Conservation (phyloP, 2,797 vertebrate genomes). For the Anas bernieri region DNA sequence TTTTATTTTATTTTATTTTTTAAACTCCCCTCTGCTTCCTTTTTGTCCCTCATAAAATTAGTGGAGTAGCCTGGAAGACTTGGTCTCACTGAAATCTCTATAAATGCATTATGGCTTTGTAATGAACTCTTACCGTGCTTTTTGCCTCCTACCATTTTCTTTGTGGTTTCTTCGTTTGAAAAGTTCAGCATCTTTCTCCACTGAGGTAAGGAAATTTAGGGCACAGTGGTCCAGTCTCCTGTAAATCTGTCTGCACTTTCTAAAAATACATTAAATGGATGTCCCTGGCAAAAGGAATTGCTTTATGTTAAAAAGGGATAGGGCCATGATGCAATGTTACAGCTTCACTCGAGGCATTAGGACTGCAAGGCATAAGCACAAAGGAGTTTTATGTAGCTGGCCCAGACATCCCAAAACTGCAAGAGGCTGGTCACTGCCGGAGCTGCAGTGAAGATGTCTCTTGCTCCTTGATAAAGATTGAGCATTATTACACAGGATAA, state of each 20-base stretch:
- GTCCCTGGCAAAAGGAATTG: neutral
- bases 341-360: neutral
- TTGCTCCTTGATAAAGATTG: neutral
- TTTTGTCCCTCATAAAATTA: neutral
- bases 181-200: neutral
- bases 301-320: neutral
- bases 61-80: neutral
- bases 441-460: neutral
- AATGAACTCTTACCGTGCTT: neutral
- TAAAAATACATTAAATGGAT: conserved; percentile 30
- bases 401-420: neutral
- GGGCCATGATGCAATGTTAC: neutral
- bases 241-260: conserved; percentile 9
- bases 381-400: neutral
- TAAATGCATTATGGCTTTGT: neutral
- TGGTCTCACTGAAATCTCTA: neutral
- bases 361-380: neutral
- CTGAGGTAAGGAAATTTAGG: neutral
- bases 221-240: neutral
- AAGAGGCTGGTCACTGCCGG: neutral
- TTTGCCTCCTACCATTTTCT: neutral
- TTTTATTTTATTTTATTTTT: too few relatives aligned
- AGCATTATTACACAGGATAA: neutral
- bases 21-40: neutral
- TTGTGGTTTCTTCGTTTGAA: conserved; percentile 26